Conservation (phyloP, 1,140 invertebrate genomes). For the Apis florea region DNA sequence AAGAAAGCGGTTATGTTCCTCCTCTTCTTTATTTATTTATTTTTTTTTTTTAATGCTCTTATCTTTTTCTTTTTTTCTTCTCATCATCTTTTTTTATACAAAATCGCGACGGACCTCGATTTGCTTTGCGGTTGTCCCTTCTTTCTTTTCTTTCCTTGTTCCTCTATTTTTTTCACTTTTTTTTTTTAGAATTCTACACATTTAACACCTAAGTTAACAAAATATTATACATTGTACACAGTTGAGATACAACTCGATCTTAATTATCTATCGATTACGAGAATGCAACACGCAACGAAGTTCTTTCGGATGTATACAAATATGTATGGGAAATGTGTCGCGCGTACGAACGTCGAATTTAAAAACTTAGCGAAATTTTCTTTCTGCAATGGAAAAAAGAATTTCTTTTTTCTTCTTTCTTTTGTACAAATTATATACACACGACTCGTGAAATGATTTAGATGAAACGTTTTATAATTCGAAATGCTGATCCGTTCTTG, state of each 20-base stretch:
- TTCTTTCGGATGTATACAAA: conserved; percentile 26
- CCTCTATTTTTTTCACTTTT: conserved; percentile 37
- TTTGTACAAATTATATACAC: conserved; percentile 42
- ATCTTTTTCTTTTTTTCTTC: conserved; percentile 58
- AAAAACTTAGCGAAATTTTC: conserved; percentile 21
- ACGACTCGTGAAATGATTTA: conserved; percentile 25
- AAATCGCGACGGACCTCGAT: conserved; percentile 70
- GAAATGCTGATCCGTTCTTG: background rate
- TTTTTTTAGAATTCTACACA: conserved; percentile 61
- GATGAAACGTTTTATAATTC: conserved; percentile 24
- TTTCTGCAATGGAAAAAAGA: too few relatives aligned
- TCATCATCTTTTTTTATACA: conserved; percentile 68
- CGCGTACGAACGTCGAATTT: conserved; percentile 33
- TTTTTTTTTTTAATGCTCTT: conserved; percentile 58
- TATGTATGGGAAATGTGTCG: background rate
- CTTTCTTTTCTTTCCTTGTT: conserved; percentile 13
- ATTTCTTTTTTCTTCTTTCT: too few relatives aligned
- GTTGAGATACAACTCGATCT: conserved; percentile 65
- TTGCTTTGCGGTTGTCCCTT: conserved; percentile 58
- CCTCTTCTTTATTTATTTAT: conserved; percentile 66
- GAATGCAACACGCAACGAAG: conserved; percentile 31
- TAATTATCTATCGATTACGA: conserved; percentile 25
- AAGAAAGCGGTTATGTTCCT: conserved; percentile 77
- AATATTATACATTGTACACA: conserved; percentile 71
- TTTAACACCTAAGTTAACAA: conserved; percentile 75